Conservation (phyloP, 2,113 vertebrate genomes). For the Coptodon rendalli region DNA sequence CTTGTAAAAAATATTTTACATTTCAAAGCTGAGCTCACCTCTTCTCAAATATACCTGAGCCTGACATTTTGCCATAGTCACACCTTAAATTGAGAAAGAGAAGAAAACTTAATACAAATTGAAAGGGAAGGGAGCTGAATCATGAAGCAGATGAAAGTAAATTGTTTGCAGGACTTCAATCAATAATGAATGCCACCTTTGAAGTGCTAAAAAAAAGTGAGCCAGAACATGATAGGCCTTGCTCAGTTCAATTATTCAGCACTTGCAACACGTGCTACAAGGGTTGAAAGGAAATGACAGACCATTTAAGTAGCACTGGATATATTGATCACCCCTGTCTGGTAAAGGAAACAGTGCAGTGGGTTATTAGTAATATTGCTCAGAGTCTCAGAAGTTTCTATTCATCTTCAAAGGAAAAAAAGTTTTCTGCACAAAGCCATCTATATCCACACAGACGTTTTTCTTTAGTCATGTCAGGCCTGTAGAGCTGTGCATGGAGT, state of each 20-base stretch:
- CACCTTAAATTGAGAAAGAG: not conserved
- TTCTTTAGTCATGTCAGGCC: not conserved
- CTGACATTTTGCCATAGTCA: not conserved
- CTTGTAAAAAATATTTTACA: not conserved
- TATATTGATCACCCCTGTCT: constrained; percentile 16
- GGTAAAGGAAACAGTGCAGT: not conserved
- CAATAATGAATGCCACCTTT: constrained; percentile 69
- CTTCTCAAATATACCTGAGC: not conserved
- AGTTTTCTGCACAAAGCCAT: not conserved
- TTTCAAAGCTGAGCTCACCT: not conserved
- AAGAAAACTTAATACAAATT: not conserved
- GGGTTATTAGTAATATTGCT: not conserved
- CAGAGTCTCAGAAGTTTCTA: not conserved
- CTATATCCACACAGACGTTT: not conserved
- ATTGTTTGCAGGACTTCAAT: constrained; percentile 57
- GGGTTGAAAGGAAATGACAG: constrained; percentile 40
- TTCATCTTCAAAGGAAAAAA: not conserved
- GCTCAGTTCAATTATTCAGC: constrained; percentile 64
- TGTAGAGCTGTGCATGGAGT: not conserved
- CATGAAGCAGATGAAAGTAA: constrained; percentile 64
- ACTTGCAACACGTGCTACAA: constrained; percentile 23
- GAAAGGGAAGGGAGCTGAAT: constrained; percentile 55
- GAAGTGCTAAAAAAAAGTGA: constrained; percentile 62
- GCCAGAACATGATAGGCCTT: constrained; percentile 64
- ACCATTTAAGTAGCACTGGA: not conserved